Conservation (phyloP, 2,888 invertebrate species). For the Apotomis capreana region DNA sequence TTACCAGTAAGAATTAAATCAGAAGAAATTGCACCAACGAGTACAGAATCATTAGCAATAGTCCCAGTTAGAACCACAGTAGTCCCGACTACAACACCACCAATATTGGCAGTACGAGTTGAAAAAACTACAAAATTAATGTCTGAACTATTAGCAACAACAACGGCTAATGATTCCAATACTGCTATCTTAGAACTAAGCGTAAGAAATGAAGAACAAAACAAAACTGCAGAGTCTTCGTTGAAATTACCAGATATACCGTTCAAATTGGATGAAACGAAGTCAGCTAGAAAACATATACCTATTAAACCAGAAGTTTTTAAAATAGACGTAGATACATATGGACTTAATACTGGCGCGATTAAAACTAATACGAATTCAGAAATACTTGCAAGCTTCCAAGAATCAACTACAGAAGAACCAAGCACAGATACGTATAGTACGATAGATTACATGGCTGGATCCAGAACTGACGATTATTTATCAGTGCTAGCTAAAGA, state of each 20-base stretch:
- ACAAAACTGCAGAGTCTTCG: not conserved
- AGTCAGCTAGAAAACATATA: not conserved
- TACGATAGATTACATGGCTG: not conserved
- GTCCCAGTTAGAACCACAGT: constrained; percentile 2
- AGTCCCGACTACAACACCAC: not conserved
- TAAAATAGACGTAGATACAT: not conserved
- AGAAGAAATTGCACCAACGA: not conserved
- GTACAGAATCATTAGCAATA: not conserved
- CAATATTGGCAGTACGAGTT: constrained; percentile 19
- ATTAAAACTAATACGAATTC: not conserved
- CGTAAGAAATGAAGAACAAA: not conserved
- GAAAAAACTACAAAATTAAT: not conserved
- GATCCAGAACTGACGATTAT: not conserved
- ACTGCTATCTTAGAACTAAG: not conserved
- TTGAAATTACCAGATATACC: not conserved
- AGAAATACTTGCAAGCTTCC: not conserved
- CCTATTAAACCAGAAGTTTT: not conserved
- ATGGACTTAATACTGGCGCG: not conserved
- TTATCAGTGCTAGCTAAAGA: not conserved
- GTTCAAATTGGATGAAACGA: not conserved
- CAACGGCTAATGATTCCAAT: not conserved
- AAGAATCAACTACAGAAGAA: not conserved
- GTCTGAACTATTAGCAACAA: not conserved
- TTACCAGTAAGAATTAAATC: not conserved
- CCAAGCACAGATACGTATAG: not conserved